These are phyloP conservation scores for Nycticebus coucang DNA, from an alignment of 2,113 vertebrate species.

Conservation along the genomic window DNA sequence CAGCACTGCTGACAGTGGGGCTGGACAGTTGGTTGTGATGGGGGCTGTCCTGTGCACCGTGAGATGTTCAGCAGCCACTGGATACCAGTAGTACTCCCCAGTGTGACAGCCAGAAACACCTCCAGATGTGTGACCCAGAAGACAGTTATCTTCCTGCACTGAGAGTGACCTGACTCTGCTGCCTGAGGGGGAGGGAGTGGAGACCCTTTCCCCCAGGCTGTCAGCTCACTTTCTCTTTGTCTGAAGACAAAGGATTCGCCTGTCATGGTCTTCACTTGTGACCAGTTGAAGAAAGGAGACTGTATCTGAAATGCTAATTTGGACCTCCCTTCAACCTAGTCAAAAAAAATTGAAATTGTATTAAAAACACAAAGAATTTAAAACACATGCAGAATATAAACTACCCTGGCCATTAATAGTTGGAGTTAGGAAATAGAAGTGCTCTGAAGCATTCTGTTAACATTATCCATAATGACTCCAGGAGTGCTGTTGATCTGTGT, in stretches of 20 bases:
- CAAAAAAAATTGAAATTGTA: not conserved
- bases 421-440: not conserved
- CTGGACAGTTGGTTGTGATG: accelerated
- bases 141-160: not conserved
- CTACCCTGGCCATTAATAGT: not conserved
- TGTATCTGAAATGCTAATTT: not conserved
- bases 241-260: not conserved
- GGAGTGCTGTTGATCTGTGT: not conserved
- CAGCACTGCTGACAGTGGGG: accelerated
- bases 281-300: not conserved
- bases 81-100: not conserved
- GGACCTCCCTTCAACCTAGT: not conserved
- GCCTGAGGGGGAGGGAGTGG: accelerated
- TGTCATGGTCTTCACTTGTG: not conserved
- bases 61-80: not conserved
- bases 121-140: not conserved
- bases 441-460: not conserved
- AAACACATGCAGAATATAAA: not conserved
- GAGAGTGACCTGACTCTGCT: not conserved
- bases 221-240: not conserved
- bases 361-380: not conserved
- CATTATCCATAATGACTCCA: accelerated
- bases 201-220: not conserved
- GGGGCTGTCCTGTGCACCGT: not conserved
- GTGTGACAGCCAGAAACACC: not conserved